Base-by-base conservation (phyloP, 2,113 vertebrate genomes). In the Tympanuchus pallidicinctus region DNA sequence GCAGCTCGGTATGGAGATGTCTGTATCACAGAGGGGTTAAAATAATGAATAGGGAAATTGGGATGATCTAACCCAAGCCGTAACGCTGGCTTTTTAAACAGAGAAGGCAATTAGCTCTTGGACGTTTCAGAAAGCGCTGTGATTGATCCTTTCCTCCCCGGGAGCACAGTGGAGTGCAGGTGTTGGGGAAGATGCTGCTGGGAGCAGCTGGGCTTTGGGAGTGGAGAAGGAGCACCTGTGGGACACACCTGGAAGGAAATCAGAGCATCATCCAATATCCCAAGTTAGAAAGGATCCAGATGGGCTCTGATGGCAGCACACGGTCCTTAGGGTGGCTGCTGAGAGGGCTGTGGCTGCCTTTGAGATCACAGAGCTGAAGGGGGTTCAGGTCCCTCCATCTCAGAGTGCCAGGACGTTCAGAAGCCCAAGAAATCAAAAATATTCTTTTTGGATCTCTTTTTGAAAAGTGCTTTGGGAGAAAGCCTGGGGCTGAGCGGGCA, bases 191-290 rank as follows among this genome's bases (percentile, higher is more conserved):
- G 48, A 34, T 13, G 48, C 18, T 16, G 11, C 3, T 1, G 21
- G 4, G 43, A 54, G 8, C 36, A 22, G 25, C 42, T 4, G 1
- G 34, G 47, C 54, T 75, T 63, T 20, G 7, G 56, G 75, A 10
- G 0, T 0, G 15, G 74, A n/a, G 50, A 45, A 25, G 36, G 43
- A 0, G 1, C 1, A 2, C 5, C 60, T 15, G 16, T 3, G 1
- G 11, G 60, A 2, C 2, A 38, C 15, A 28, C 40, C 54, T 36
- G 25, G 0, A 1, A 8, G 14, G 15, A 30, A 16, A 16, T 54
- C 52, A 30, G 9, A 17, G 52, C 5, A 30, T 28, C 52, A 30
- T 15, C 3, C 27, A 28, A 54, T 54, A 54, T 30, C 52, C 52
- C 9, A 8, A 54, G 52, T 24, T 28, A 54, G 52, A 28, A 54